phyloP scores from a whole-genome alignment of 1,140 invertebrate genomes.

The Caenorhabditis briggsae region DNA sequence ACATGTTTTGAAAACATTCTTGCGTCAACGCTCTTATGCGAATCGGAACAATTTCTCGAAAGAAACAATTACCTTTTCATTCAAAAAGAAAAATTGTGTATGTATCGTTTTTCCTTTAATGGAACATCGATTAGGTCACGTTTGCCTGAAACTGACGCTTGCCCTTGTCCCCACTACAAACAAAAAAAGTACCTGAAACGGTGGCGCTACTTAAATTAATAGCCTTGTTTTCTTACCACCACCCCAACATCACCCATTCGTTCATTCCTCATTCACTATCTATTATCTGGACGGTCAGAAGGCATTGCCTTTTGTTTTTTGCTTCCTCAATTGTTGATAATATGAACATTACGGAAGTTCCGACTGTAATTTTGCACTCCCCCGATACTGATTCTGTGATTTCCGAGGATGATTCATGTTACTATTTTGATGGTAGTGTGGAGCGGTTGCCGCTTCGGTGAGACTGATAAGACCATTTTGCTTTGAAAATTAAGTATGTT shows the following conservation, averaged over 20 bases:
- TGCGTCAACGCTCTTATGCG: no score
- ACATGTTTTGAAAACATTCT: no score
- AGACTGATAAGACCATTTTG: background rate
- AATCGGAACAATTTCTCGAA: no score
- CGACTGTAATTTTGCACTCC: background rate
- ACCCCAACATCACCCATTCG: no score
- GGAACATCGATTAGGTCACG: background rate
- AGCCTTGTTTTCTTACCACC: slow-evolving; percentile 31
- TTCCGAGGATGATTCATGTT: slow-evolving; percentile 40
- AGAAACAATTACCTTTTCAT: no score
- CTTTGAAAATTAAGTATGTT: background rate
- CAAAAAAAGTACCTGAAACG: slow-evolving; percentile 27
- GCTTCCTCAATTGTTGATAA: slow-evolving; percentile 1
- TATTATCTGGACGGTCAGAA: background rate
- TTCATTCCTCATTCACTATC: background rate
- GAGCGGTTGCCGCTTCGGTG: slow-evolving; percentile 23
- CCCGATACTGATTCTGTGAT: slow-evolving; percentile 36
- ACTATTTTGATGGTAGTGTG: slow-evolving; percentile 12
- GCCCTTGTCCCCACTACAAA: background rate
- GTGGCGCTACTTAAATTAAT: slow-evolving; percentile 13
- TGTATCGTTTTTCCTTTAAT: background rate
- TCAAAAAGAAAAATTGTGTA: no score
- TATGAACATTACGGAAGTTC: slow-evolving; percentile 15
- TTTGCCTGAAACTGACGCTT: background rate
- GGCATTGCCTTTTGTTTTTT: background rate